phyloP scores from a whole-genome alignment of 2,797 vertebrate species.

The Staurois parvus region DNA sequence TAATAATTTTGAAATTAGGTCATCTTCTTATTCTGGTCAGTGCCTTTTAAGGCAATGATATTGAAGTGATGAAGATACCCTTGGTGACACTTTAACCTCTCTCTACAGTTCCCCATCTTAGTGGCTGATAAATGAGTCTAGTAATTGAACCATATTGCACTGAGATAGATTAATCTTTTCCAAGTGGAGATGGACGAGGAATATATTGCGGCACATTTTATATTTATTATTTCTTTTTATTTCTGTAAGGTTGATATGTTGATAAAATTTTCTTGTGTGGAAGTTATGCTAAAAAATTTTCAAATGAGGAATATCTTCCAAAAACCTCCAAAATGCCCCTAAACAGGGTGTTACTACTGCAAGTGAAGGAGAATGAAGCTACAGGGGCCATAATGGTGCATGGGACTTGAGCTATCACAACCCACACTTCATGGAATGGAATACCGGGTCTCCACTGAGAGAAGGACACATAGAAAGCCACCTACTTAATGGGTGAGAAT shows the following conservation, averaged over 20 bases:
- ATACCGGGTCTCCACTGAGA: no score
- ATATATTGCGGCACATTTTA: conserved; percentile 7
- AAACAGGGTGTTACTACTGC: no score
- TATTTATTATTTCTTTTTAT: conserved; percentile 3
- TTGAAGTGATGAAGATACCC: conserved; percentile 91
- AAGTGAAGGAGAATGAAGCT: no score
- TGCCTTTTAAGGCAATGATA: conserved; percentile 92
- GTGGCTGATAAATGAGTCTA: conserved; percentile 86
- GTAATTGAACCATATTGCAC: conserved; percentile 88
- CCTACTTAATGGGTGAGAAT: no score
- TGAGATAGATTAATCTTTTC: conserved; percentile 72
- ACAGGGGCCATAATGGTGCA: no score
- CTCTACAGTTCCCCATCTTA: conserved; percentile 83
- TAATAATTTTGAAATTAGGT: conserved; percentile 90
- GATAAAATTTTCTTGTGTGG: background rate
- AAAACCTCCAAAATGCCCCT: no score
- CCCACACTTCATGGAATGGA: no score
- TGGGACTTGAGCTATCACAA: no score
- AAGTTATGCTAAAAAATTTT: background rate
- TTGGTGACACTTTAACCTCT: conserved; percentile 84
- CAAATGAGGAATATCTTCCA: no score
- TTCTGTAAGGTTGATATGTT: background rate
- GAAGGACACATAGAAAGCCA: no score
- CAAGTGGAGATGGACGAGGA: conserved; percentile 52
- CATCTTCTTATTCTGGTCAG: conserved; percentile 85